Evolutionary conservation across 2,797 vertebrate species (phyloP), one percentile per base, ranked within the genome.

Genomic region (Crax fasciolata): DNA sequence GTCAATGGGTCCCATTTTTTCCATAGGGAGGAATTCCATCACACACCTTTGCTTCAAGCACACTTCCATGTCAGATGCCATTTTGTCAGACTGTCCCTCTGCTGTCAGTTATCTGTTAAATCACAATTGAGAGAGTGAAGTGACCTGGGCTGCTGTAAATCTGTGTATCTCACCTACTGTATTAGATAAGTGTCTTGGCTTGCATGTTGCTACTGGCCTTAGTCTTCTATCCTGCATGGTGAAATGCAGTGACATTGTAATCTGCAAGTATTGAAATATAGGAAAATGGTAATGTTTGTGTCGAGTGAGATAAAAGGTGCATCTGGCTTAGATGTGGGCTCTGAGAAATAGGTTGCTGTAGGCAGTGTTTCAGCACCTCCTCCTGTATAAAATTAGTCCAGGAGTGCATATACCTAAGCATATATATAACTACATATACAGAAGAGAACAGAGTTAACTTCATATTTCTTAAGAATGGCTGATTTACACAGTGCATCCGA

Each of bases 371-470:
- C 59, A 63, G 30, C 24, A 61, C 2, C 7, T 74, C 7, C 16
- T 91, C 25, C 32, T 30, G 3, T 43, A 15, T 20, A 61, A 80
- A 65, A 13, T 6, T 49, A 10, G 30, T 49, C 16, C n/a, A 54
- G n/a, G 12, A 85, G 51, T 62, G 5, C 21, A 49, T 3, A 8
- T 43, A 46, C 32, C 9, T 38, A 61, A 52, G 46, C 24, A 2
- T 15, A 27, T 23, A 9, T 52, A 43, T n/a, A 77, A 41, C 0
- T 0, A 44, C 7, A 48, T 17, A 49, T 7, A 35, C 3, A 21
- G 38, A 65, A 35, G 46, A 55, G 35, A 68, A 41, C 23, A 62
- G 59, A 54, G 8, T 62, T 65, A 73, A 71, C 23, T 16, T 49
- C 2, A 2, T 54, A 44, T 58, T 82, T 73, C 17, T 44, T 66